Evolutionary conservation across 1,140 invertebrate species (phyloP).

Genomic region (Melitaea cinxia): DNA sequence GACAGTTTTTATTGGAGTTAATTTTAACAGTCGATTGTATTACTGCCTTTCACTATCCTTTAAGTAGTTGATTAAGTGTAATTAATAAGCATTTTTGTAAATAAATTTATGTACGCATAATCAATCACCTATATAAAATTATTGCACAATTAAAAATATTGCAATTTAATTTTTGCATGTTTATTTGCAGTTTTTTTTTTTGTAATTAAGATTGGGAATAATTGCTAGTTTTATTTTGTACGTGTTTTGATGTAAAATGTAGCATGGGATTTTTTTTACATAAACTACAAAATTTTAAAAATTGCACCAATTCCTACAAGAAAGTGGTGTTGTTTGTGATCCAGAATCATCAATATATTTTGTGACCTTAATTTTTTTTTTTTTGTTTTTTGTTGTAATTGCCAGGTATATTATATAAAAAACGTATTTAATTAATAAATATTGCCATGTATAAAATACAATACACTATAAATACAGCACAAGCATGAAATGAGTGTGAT

Average conservation of each 20-base stretch:
- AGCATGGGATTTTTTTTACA: not conserved
- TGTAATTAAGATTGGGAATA: not conserved
- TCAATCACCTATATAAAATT: not conserved
- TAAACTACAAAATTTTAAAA: too few species aligned
- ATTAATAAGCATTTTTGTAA: too few species aligned
- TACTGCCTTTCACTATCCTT: too few species aligned
- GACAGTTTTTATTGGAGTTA: too few species aligned
- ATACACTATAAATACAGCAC: constrained; percentile 12
- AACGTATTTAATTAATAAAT: not conserved
- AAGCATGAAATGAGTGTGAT: constrained; percentile 39
- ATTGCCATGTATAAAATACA: not conserved
- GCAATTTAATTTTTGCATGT: not conserved
- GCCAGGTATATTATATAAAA: not conserved
- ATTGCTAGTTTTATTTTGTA: not conserved
- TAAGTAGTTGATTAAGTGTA: too few species aligned
- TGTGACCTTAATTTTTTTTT: not conserved
- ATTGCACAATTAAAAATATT: not conserved
- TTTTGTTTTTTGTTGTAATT: not conserved
- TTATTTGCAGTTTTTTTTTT: not conserved
- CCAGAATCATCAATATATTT: not conserved
- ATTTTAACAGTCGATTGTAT: too few species aligned
- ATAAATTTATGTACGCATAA: too few species aligned
- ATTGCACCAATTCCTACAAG: too few species aligned
- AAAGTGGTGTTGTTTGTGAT: too few species aligned
- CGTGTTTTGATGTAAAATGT: not conserved